Evolutionary conservation across 2,797 vertebrate genomes (phyloP).

Genomic region (Alfaro cultratus): DNA sequence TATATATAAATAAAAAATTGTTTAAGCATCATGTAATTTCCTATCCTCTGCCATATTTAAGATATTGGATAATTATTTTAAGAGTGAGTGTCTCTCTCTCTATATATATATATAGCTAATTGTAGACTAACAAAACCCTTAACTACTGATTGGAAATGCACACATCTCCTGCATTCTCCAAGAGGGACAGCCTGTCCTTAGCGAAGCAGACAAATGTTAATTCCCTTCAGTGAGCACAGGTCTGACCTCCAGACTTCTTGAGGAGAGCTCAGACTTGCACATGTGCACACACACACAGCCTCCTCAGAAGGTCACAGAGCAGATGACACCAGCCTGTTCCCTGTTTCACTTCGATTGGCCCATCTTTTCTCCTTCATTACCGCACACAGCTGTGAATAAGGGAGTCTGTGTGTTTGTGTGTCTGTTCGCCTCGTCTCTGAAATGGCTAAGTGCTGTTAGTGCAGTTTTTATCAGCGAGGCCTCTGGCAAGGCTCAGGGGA

Average conservation of each 20-base stretch:
- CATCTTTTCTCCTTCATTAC: constrained; percentile 86
- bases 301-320: constrained; percentile 84
- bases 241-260: constrained; percentile 82
- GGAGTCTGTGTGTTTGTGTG: constrained; percentile 65
- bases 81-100: too few species aligned
- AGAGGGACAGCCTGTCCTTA: constrained; percentile 78
- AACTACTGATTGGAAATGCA: constrained; percentile 51
- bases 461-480: constrained; percentile 90
- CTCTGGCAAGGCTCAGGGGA: constrained; percentile 89
- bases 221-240: constrained; percentile 80
- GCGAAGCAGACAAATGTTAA: constrained; percentile 82
- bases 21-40: neutral
- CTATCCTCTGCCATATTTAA: neutral
- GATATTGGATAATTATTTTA: neutral
- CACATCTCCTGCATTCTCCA: constrained; percentile 67
- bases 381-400: constrained; percentile 87
- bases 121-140: constrained; percentile 39
- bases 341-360: constrained; percentile 81
- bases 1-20: too few species aligned
- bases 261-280: constrained; percentile 56
- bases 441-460: constrained; percentile 94
- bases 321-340: constrained; percentile 77
- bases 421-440: constrained; percentile 74
- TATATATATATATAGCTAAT: constrained; percentile 4
- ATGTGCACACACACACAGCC: constrained; percentile 45